Evolutionary conservation across 2,113 vertebrate genomes (phyloP).

Genomic region (Pitta sordida): DNA sequence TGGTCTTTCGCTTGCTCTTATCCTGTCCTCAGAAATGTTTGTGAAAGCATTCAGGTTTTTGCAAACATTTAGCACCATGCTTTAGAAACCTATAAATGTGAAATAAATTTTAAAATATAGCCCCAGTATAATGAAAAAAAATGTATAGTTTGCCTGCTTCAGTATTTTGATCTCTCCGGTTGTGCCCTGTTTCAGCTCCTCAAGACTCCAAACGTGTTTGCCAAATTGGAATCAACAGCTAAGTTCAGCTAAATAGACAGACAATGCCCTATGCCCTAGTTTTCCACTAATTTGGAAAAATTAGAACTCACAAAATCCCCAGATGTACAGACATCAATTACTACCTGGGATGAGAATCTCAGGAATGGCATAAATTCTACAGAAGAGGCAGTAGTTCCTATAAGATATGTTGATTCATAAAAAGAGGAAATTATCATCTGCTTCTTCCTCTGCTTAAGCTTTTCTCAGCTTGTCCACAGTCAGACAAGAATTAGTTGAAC

Average conservation of each 20-base stretch:
- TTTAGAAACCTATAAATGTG: neutral
- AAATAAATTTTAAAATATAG: neutral
- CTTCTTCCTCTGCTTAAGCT: neutral
- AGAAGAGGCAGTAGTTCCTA: neutral
- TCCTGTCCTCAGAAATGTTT: neutral
- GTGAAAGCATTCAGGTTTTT: neutral
- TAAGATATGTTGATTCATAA: neutral
- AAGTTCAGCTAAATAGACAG: neutral
- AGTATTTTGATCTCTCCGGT: neutral
- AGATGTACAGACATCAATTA: neutral
- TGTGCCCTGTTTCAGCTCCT: neutral
- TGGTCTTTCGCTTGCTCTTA: neutral
- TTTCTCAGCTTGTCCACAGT: neutral
- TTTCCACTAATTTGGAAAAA: neutral
- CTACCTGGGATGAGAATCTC: neutral
- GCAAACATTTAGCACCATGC: neutral
- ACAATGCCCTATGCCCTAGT: neutral
- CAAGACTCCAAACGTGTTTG: neutral
- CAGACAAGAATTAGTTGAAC: no score
- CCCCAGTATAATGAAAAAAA: neutral
- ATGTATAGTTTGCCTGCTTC: neutral
- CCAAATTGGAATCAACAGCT: neutral
- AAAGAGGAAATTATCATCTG: neutral
- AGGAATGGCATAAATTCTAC: neutral
- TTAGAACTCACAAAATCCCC: accelerated